Conservation (phyloP, 2,797 vertebrate species). For the Microctenopoma lineatum region DNA sequence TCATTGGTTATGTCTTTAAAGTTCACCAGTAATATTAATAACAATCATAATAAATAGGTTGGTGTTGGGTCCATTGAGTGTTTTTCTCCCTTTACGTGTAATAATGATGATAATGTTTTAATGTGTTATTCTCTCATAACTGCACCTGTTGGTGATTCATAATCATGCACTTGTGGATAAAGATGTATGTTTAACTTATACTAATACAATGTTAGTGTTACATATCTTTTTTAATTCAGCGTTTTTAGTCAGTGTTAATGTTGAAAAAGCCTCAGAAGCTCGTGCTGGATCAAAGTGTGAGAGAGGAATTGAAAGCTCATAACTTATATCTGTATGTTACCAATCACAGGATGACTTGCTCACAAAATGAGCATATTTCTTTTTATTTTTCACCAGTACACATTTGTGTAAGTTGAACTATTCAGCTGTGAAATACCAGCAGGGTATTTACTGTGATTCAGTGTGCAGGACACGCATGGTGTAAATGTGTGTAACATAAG, state of each 20-base stretch:
- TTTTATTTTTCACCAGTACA: neutral
- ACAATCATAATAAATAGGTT: conserved; percentile 15
- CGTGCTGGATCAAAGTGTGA: neutral
- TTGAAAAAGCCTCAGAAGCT: too few relatives aligned
- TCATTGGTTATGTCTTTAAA: conserved; percentile 26
- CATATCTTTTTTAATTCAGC: too few relatives aligned
- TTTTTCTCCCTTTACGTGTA: neutral
- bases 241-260: too few relatives aligned
- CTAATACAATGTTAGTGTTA: too few relatives aligned
- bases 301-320: conserved; percentile 16
- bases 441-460: neutral
- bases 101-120: neutral
- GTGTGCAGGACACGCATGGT: neutral
- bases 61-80: conserved; percentile 7
- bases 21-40: neutral
- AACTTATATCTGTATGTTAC: conserved; percentile 41
- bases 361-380: too few relatives aligned
- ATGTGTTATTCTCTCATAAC: neutral
- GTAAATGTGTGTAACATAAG: neutral
- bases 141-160: neutral
- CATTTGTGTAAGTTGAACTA: neutral
- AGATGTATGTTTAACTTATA: neutral
- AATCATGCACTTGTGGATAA: neutral
- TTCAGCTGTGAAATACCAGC: neutral
- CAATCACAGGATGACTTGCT: conserved; percentile 3